A percentile compares a stretch with the other conserved stretches of the same genome.
phyloP scores from a whole-genome alignment of 1,140 invertebrate genomes.

The Bombus turneri region DNA sequence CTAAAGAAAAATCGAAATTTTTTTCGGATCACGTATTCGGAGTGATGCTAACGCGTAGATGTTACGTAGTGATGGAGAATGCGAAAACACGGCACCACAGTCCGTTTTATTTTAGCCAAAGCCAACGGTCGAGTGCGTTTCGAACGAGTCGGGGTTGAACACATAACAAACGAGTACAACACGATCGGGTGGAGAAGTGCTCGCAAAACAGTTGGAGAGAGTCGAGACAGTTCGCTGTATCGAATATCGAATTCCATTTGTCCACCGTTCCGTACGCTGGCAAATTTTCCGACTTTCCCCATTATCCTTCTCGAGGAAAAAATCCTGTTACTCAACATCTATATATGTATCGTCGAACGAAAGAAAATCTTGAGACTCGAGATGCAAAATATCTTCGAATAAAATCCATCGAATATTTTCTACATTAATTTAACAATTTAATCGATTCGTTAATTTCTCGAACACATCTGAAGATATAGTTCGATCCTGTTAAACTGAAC shows the following conservation, averaged over 20 bases:
- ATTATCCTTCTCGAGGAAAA: not conserved
- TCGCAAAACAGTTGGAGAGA: conserved; percentile 63
- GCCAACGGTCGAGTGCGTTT: conserved; percentile 7
- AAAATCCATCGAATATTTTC: not conserved
- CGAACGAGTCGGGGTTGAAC: conserved; percentile 22
- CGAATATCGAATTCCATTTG: conserved; percentile 49
- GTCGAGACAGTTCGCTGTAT: conserved; percentile 21
- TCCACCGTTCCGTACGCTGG: not conserved
- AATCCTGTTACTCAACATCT: conserved; percentile 5
- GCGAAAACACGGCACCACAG: conserved; percentile 5
- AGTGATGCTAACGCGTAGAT: not conserved
- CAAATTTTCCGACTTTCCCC: conserved; percentile 63
- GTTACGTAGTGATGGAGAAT: not conserved
- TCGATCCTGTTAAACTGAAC: not conserved
- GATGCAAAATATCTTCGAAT: not conserved
- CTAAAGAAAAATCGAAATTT: conserved; percentile 3
- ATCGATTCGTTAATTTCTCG: not conserved
- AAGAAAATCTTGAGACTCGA: not conserved
- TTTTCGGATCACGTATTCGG: not conserved
- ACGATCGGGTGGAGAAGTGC: conserved; percentile 48
- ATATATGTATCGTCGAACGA: not conserved
- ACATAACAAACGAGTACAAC: conserved; percentile 44
- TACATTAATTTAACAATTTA: not conserved
- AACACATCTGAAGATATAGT: not conserved
- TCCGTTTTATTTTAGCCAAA: conserved; percentile 30